Base-by-base conservation (phyloP, 1,140 invertebrate genomes). In the Temnothorax curvispinosus region DNA sequence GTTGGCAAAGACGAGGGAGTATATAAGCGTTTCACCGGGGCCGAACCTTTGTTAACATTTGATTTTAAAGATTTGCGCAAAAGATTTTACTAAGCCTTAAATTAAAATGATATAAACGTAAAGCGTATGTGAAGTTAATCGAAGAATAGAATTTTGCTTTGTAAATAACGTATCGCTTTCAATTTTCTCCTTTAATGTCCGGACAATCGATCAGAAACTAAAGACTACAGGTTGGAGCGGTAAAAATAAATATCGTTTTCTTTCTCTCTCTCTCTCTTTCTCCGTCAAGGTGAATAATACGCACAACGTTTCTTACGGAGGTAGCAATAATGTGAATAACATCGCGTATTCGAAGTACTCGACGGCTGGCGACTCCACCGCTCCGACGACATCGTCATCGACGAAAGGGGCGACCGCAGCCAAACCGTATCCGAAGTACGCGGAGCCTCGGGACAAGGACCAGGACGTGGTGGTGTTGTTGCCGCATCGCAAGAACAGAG, bases 241-340 rank as follows among this genome's bases (percentile, higher is more conserved):
- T 35, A 67, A 35, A 69, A 80, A 67, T 80, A 67, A 52, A 69
- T 27, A 27, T 27, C 11, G 2, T 27, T 80, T 84, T 75, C 54
- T 38, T 69, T 75, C 52, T 54, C 52, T 54, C 6, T 52, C 15
- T 54, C 52, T n/a, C 52, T 54, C 15, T 80, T 80, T 74, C 64
- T 44, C n/a, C 58, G 75, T 71, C 7, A 80, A 94, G 94, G 97
- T 97, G 54, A 97, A 97, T 92, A 97, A 97, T 90, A 97, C 97
- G 62, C 97, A 97, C 93, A 97, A 97, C 91, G 97, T 97, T 56
- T 97, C 96, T 88, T 96, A 96, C 92, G 97, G 96, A 8, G 94
- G 94, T 13, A 94, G 85, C 75, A 96, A 96, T 89, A 96, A 96
- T 85, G 95, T 96, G 47, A 95, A 96, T 38, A 97, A 96, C 90